A percentile compares a stretch with the other conserved stretches of the same genome.
Evolutionary conservation across 2,888 invertebrate genomes (phyloP).

Genomic region (Thelaira solivaga): DNA sequence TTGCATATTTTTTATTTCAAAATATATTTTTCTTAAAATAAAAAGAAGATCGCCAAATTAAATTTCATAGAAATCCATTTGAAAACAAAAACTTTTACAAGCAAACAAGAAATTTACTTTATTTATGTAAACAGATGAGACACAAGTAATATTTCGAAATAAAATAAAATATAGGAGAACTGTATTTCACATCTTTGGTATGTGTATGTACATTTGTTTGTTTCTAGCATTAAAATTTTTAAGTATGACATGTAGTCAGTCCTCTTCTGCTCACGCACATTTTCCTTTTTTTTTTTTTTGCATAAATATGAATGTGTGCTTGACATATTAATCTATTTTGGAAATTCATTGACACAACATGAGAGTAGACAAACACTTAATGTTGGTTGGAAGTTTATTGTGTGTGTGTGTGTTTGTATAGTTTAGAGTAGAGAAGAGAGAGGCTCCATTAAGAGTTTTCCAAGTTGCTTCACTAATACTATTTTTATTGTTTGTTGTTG

Average conservation of each 20-base stretch:
- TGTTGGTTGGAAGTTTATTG: neutral
- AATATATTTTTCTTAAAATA: too few species aligned
- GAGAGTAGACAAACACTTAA: constrained; percentile 23
- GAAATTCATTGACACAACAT: constrained; percentile 54
- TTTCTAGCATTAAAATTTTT: neutral
- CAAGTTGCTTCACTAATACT: neutral
- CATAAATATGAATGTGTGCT: constrained; percentile 1
- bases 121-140: too few species aligned
- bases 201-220: neutral
- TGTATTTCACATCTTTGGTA: neutral
- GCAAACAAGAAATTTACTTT: too few species aligned
- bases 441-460: too few species aligned
- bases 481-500: neutral
- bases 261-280: neutral
- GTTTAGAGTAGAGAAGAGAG: too few species aligned
- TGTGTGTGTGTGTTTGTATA: neutral
- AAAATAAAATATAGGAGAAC: neutral
- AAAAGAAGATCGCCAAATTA: too few species aligned
- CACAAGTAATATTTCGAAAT: too few species aligned
- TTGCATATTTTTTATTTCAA: too few species aligned
- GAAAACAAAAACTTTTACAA: too few species aligned
- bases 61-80: too few species aligned
- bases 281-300: neutral
- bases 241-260: constrained; percentile 5
- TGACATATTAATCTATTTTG: constrained; percentile 59